Conservation (phyloP, 2,113 vertebrate species). For the Hyaena hyaena region DNA sequence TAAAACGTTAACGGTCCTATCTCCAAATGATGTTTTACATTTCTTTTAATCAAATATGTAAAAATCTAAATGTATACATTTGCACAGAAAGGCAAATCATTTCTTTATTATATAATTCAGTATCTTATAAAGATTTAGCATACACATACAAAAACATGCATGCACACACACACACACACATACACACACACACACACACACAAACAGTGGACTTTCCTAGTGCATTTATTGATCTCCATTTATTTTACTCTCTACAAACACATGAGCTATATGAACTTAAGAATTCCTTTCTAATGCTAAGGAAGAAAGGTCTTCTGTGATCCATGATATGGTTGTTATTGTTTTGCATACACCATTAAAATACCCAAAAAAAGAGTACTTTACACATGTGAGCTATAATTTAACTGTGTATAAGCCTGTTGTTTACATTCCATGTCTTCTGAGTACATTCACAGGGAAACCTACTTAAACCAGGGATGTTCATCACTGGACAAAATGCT, state of each 20-base stretch:
- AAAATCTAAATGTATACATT: conserved; percentile 21
- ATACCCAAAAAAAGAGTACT: background rate
- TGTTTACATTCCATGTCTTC: background rate
- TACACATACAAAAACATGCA: background rate
- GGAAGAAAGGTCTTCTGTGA: background rate
- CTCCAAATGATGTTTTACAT: background rate
- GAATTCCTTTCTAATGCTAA: background rate
- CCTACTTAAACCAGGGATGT: background rate
- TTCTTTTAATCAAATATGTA: background rate
- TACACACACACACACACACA: background rate
- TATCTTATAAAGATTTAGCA: background rate
- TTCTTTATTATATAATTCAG: background rate
- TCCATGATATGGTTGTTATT: background rate
- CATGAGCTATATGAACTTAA: background rate
- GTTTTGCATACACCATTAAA: background rate
- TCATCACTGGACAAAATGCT: background rate
- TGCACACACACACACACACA: background rate
- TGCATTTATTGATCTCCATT: background rate
- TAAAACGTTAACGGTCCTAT: conserved; percentile 7
- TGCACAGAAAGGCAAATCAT: background rate
- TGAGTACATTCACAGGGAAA: background rate
- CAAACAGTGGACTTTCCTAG: background rate
- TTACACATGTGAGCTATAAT: background rate
- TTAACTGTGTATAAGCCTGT: background rate
- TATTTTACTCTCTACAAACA: background rate